phyloP scores from a whole-genome alignment of 2,797 vertebrate genomes.

The Paramormyrops hopkinsi region DNA sequence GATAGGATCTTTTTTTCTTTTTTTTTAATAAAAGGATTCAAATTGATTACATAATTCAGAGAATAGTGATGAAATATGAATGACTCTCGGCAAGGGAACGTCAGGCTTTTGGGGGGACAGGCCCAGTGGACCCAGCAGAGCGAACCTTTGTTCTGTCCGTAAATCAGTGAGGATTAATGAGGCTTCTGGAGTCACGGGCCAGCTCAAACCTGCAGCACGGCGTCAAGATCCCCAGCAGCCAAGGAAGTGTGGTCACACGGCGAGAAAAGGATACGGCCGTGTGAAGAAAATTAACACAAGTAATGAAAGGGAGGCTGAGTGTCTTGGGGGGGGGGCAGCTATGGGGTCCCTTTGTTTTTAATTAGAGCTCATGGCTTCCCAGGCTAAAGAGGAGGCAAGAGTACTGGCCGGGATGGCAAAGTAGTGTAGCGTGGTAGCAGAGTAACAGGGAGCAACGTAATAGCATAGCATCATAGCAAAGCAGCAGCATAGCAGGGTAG shows the following conservation, averaged over 20 bases:
- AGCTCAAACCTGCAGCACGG: background rate
- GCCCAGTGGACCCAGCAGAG: background rate
- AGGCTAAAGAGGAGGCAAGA: background rate
- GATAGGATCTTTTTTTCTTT: background rate
- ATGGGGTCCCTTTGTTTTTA: background rate
- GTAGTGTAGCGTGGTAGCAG: background rate
- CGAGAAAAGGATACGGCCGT: background rate
- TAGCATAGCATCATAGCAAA: background rate
- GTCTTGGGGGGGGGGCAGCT: background rate
- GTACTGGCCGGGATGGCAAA: background rate
- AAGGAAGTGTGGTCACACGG: background rate
- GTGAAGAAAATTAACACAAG: background rate
- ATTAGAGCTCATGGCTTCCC: background rate
- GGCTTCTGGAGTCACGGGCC: background rate
- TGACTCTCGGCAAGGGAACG: no score
- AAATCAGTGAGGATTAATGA: background rate
- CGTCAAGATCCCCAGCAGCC: background rate
- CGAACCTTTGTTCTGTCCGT: background rate
- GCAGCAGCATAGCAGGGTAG: background rate
- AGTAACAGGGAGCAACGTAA: background rate
- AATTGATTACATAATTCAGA: background rate
- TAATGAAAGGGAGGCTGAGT: background rate
- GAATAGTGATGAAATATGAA: slow-evolving; percentile 2
- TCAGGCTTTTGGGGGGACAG: background rate
- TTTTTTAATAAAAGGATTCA: background rate